These are phyloP conservation scores for Agapornis roseicollis DNA, from an alignment of 2,113 vertebrate species.

Conservation along the genomic window DNA sequence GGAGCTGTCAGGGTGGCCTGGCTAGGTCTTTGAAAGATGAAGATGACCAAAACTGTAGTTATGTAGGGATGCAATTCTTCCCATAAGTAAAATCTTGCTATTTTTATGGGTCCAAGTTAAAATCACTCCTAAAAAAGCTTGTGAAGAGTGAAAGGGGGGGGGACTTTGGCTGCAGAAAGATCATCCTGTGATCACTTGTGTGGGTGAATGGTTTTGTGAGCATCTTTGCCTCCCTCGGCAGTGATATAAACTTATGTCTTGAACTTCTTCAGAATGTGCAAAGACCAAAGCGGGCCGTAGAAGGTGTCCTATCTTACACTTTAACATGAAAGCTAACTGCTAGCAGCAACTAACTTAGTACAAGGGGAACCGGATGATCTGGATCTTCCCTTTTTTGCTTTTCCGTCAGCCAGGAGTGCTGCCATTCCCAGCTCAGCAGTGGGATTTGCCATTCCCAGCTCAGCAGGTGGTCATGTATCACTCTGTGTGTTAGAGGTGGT, in stretches of 20 bases:
- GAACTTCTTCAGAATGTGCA: not conserved
- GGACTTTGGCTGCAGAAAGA: not conserved
- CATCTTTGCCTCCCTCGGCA: not conserved
- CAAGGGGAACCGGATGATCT: not conserved
- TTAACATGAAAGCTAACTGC: not conserved
- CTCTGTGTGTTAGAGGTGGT: not conserved
- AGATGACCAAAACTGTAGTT: not conserved
- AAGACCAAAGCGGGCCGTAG: not conserved
- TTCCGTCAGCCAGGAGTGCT: accelerated
- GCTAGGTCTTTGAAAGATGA: not conserved
- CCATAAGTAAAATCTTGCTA: not conserved
- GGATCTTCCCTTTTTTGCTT: not conserved
- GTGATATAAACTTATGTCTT: not conserved
- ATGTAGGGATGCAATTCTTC: not conserved
- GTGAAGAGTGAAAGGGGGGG: conserved; percentile 10
- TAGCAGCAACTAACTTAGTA: not conserved
- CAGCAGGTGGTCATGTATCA: too few relatives aligned
- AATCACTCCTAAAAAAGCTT: conserved; percentile 31
- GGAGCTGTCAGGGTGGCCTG: not conserved
- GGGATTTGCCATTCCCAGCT: not conserved
- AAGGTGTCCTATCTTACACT: not conserved
- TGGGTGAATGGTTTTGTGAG: not conserved
- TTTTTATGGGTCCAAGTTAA: conserved; percentile 36
- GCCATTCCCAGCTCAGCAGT: accelerated
- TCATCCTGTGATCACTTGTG: not conserved